These are phyloP conservation scores for Ceryle rudis DNA, from an alignment of 2,797 vertebrate species.

Conservation along the genomic window DNA sequence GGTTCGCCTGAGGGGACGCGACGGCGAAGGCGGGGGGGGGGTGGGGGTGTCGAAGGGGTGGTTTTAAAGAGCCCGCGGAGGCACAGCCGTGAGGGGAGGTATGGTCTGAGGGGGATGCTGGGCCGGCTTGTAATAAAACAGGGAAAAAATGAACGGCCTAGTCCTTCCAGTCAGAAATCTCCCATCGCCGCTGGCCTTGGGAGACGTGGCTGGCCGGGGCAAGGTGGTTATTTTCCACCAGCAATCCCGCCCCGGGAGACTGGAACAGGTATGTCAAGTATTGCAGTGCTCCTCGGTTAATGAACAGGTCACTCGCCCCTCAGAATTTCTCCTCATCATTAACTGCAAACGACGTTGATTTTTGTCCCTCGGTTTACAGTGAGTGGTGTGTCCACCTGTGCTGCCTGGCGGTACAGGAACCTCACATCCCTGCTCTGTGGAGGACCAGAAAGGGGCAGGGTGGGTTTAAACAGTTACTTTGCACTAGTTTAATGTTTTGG, in stretches of 20 bases:
- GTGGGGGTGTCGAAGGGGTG: accelerated
- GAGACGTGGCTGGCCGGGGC: neutral
- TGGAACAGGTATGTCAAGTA: neutral
- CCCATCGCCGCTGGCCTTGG: neutral
- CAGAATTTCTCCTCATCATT: neutral
- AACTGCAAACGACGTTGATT: neutral
- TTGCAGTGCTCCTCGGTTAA: neutral
- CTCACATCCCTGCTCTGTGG: neutral
- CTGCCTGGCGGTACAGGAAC: neutral
- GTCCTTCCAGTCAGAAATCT: neutral
- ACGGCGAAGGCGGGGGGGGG: neutral
- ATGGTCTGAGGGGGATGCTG: accelerated
- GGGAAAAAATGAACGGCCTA: neutral
- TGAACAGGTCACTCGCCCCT: neutral
- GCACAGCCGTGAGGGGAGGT: accelerated
- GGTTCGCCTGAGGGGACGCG: neutral
- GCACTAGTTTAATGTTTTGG: neutral
- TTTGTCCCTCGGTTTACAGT: neutral
- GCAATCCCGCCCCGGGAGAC: neutral
- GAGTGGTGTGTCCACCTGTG: accelerated
- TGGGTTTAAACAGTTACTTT: neutral
- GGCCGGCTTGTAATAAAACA: accelerated
- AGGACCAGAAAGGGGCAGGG: neutral
- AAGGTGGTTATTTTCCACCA: neutral
- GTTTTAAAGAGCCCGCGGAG: neutral